These are phyloP conservation scores for Hyperoplus immaculatus DNA, from an alignment of 2,797 vertebrate genomes.

Conservation along the genomic window DNA sequence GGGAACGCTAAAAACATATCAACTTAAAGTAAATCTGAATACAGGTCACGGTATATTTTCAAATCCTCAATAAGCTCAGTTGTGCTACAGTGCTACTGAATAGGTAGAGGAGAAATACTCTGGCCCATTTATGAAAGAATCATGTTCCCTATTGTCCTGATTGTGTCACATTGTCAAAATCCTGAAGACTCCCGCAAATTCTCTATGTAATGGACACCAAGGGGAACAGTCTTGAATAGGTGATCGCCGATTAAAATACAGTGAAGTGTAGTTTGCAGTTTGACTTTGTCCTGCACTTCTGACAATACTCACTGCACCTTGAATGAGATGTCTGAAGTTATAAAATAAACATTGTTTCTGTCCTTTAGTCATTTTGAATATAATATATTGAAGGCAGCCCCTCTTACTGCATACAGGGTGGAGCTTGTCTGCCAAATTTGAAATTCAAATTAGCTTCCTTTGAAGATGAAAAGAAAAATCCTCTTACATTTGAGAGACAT, in stretches of 20 bases:
- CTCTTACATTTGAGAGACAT: constrained; percentile 52
- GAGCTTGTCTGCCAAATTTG: constrained; percentile 67
- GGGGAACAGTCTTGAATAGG: constrained; percentile 18
- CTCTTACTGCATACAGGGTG: constrained; percentile 38
- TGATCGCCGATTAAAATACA: constrained; percentile 29
- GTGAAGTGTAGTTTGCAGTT: constrained; percentile 1
- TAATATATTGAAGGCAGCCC: constrained; percentile 52
- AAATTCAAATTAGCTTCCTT: constrained; percentile 75
- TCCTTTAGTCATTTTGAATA: constrained; percentile 51
- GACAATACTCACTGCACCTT: constrained; percentile 18
- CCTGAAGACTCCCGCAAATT: constrained; percentile 41
- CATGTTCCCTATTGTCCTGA: constrained; percentile 31
- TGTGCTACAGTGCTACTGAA: constrained; percentile 10
- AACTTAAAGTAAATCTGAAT: not conserved
- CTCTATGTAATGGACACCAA: constrained; percentile 40
- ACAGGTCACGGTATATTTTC: not conserved
- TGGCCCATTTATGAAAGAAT: constrained; percentile 26
- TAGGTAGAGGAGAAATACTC: constrained; percentile 11
- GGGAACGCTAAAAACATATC: not conserved
- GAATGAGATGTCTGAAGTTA: constrained; percentile 55
- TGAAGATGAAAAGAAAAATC: constrained; percentile 63
- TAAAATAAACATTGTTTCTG: constrained; percentile 62
- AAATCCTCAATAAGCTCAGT: not conserved
- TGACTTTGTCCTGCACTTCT: constrained; percentile 22
- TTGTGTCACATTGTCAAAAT: constrained; percentile 37